Conservation (phyloP, 2,888 invertebrate species). For the Hybos culiciformis region DNA sequence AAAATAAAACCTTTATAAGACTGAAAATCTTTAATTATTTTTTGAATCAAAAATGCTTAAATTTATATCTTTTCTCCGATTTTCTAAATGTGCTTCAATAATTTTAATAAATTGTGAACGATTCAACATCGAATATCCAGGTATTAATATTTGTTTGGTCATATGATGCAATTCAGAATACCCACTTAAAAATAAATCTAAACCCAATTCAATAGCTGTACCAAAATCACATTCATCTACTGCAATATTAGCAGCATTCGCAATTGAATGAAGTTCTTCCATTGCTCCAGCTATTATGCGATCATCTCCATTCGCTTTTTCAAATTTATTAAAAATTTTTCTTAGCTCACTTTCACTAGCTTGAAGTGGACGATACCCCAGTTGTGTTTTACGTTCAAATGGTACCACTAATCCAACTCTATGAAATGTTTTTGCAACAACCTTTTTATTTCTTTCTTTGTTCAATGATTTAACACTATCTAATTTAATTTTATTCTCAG, state of each 20-base stretch:
- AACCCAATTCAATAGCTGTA: slow-evolving; percentile 76
- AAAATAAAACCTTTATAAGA: too few relatives aligned
- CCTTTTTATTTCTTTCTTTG: slow-evolving; percentile 44
- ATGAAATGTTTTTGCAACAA: slow-evolving; percentile 62
- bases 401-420: slow-evolving; percentile 77
- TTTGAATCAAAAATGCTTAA: slow-evolving; percentile 36
- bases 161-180: slow-evolving; percentile 51
- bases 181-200: slow-evolving; percentile 71
- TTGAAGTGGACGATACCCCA: slow-evolving; percentile 69
- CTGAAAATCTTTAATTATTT: too few relatives aligned
- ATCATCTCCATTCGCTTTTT: slow-evolving; percentile 38
- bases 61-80: slow-evolving; percentile 45
- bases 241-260: slow-evolving; percentile 67
- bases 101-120: slow-evolving; percentile 61
- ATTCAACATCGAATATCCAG: slow-evolving; percentile 63
- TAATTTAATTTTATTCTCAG: slow-evolving; percentile 43
- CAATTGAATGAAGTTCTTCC: slow-evolving; percentile 62
- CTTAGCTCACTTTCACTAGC: slow-evolving; percentile 56
- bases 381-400: slow-evolving; percentile 59
- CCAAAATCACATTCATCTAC: slow-evolving; percentile 94
- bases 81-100: slow-evolving; percentile 56
- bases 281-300: slow-evolving; percentile 47
- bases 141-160: slow-evolving; percentile 48
- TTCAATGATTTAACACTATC: slow-evolving; percentile 44
- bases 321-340: slow-evolving; percentile 52